A percentile compares a stretch with the other conserved stretches of the same genome.
Evolutionary conservation across 2,888 invertebrate species (phyloP).

Genomic region (Phrixothrix hirtus): DNA sequence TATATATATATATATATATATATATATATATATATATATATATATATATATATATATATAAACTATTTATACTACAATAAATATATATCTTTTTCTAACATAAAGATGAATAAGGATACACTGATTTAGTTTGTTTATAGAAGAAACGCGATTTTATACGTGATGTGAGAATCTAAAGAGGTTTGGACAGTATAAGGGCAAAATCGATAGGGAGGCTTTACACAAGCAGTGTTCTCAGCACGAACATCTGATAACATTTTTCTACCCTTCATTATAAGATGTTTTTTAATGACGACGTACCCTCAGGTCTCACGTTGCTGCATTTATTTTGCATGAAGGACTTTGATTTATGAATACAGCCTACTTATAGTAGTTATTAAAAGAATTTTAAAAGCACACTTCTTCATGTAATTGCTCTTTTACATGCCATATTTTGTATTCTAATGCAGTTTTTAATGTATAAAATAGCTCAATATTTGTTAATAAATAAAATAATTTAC

Average conservation of each 20-base stretch:
- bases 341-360: neutral
- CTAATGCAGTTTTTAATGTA: too few species aligned
- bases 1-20: too few species aligned
- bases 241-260: slow-evolving; percentile 47
- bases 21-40: too few species aligned
- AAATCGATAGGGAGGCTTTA: slow-evolving; percentile 44
- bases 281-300: slow-evolving; percentile 13
- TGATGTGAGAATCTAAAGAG: slow-evolving; percentile 18
- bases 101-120: slow-evolving; percentile 3
- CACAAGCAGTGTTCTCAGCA: slow-evolving; percentile 48
- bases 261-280: slow-evolving; percentile 22
- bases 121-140: slow-evolving; percentile 2
- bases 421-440: too few species aligned
- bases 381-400: neutral
- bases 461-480: too few species aligned
- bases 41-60: slow-evolving; percentile 11
- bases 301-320: slow-evolving; percentile 22
- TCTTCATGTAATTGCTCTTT: too few species aligned
- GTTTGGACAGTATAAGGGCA: slow-evolving; percentile 40
- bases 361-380: neutral
- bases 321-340: slow-evolving; percentile 1
- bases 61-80: slow-evolving; percentile 9
- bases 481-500: too few species aligned
- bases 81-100: slow-evolving; percentile 1
- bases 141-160: slow-evolving; percentile 2